These are phyloP conservation scores for Tenebrio molitor DNA, from an alignment of 1,140 invertebrate species.

Conservation along the genomic window DNA sequence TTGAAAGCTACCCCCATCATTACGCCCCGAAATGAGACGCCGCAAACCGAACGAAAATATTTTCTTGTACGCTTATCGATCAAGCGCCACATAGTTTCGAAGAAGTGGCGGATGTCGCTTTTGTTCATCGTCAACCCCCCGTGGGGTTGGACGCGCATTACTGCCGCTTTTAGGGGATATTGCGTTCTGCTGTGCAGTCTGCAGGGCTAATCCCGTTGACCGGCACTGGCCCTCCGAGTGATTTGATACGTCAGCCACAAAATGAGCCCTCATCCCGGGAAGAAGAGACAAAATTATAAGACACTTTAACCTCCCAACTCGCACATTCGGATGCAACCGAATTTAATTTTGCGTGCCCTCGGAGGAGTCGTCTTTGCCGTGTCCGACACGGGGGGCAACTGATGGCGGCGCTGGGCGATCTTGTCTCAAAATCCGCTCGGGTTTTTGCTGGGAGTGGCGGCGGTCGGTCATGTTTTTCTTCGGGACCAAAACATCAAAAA, in stretches of 20 bases:
- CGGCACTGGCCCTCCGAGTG: constrained; percentile 22
- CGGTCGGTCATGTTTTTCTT: too few relatives aligned
- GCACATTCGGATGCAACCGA: too few relatives aligned
- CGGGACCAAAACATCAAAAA: too few relatives aligned
- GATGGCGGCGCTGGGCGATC: too few relatives aligned
- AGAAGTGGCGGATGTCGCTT: constrained; percentile 5
- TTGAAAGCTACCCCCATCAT: constrained; percentile 20
- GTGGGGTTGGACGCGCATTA: constrained; percentile 9
- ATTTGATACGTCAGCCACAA: constrained; percentile 33
- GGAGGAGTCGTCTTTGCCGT: too few relatives aligned
- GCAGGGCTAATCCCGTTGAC: constrained; percentile 26
- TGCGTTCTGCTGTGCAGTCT: constrained; percentile 32
- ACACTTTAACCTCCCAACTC: constrained; percentile 23
- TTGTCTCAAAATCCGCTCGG: too few relatives aligned
- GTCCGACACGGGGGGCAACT: too few relatives aligned
- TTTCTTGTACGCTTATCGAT: constrained; percentile 23
- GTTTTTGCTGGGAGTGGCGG: too few relatives aligned
- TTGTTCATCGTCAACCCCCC: constrained; percentile 14
- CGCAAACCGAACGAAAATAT: constrained; percentile 21
- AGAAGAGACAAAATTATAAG: constrained; percentile 33
- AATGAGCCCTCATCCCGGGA: constrained; percentile 14
- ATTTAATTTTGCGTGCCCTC: too few relatives aligned
- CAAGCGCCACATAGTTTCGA: constrained; percentile 18
- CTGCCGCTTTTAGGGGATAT: constrained; percentile 33
- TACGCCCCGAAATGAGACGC: background rate